Evolutionary conservation across 92 coral and sea anemone species (phyloP).

Genomic region (Paramuricea clavata): DNA sequence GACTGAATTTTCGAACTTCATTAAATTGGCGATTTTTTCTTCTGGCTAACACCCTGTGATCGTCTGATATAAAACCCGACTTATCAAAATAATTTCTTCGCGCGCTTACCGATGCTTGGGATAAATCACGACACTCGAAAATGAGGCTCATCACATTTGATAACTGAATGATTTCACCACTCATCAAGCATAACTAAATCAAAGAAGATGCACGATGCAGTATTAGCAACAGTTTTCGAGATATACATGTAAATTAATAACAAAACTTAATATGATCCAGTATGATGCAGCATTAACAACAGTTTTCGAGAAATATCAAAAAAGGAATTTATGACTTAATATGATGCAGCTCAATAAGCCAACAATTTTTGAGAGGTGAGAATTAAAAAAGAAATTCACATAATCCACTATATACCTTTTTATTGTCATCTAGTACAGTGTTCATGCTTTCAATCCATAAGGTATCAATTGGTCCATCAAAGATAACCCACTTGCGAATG

Average conservation of each 20-base stretch:
- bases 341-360: too few relatives aligned
- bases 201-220: neutral
- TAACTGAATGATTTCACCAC: slow-evolving; percentile 98
- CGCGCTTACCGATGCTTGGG: slow-evolving; percentile 96
- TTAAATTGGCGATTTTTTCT: too few relatives aligned
- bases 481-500: slow-evolving; percentile 97
- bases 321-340: too few relatives aligned
- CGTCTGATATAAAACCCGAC: too few relatives aligned
- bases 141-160: slow-evolving; percentile 99
- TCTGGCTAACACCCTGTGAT: too few relatives aligned
- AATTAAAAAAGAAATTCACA: neutral
- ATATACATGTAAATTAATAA: too few relatives aligned
- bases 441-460: slow-evolving; percentile 99
- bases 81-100: too few relatives aligned
- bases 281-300: too few relatives aligned
- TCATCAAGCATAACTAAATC: slow-evolving; percentile 92
- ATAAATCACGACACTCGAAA: slow-evolving; percentile 96
- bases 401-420: slow-evolving; percentile 73
- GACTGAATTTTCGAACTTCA: too few relatives aligned
- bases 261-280: too few relatives aligned
- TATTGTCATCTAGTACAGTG: slow-evolving; percentile 98
- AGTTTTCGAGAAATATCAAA: too few relatives aligned
- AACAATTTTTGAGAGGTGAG: too few relatives aligned
- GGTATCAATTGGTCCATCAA: slow-evolving; percentile 99
- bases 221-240: neutral